Evolutionary conservation across 1,140 invertebrate genomes (phyloP).

Genomic region (Steinernema khuongi): DNA sequence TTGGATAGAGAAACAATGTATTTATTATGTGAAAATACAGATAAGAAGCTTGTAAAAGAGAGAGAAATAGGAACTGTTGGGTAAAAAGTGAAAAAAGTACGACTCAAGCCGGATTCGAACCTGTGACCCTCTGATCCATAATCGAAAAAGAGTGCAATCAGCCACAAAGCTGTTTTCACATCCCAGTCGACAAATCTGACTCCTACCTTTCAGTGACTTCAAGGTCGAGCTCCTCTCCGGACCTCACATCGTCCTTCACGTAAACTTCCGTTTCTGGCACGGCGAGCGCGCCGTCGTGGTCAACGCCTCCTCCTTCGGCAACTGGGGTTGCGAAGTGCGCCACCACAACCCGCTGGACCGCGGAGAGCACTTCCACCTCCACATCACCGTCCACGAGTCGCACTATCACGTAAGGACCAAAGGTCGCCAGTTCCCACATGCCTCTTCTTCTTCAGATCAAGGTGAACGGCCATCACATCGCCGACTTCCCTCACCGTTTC

Average conservation of each 20-base stretch:
- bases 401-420: conserved; percentile 11
- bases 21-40: too few relatives aligned
- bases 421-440: too few relatives aligned
- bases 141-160: background rate
- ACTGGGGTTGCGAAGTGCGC: conserved; percentile 5
- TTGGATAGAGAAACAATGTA: too few relatives aligned
- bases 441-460: background rate
- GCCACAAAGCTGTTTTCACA: background rate
- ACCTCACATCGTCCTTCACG: conserved; percentile 8
- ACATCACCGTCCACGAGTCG: background rate
- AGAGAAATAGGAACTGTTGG: too few relatives aligned
- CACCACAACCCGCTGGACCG: conserved; percentile 1
- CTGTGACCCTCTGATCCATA: too few relatives aligned
- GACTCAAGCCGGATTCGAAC: too few relatives aligned
- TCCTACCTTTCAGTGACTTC: conserved; percentile 10
- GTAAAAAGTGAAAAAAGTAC: too few relatives aligned
- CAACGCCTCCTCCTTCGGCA: background rate
- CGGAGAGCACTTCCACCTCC: conserved; percentile 10
- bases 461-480: conserved; percentile 10
- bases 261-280: conserved; percentile 13
- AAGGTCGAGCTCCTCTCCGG: conserved; percentile 2
- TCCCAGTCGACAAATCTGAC: background rate
- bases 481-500: background rate
- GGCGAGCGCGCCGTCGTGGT: background rate
- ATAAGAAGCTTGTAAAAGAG: too few relatives aligned